Evolutionary conservation across 1,140 invertebrate genomes (phyloP).

Genomic region (Tetragonula clypearis): DNA sequence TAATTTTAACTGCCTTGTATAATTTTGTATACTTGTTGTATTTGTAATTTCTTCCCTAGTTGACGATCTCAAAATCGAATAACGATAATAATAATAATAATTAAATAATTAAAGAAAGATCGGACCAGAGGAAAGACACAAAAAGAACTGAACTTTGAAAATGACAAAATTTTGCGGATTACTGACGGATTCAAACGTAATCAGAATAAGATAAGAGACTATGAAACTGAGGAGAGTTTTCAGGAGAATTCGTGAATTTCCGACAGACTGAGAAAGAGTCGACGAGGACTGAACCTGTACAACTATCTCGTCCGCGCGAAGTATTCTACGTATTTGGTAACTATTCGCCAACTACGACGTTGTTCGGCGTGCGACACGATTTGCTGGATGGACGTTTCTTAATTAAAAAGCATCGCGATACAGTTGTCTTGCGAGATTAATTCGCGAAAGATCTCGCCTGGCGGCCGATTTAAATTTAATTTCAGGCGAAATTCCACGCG

Average conservation of each 20-base stretch:
- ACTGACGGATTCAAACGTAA: neutral
- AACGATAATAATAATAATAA: too few species aligned
- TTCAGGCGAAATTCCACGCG: neutral
- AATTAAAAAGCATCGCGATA: constrained; percentile 20
- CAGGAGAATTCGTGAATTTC: neutral
- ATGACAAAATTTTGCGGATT: neutral
- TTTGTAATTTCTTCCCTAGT: too few species aligned
- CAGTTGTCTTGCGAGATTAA: constrained; percentile 10
- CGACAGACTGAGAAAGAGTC: neutral
- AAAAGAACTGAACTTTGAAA: neutral
- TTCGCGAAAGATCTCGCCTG: constrained; percentile 12
- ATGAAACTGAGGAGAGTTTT: neutral
- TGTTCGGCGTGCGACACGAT: neutral
- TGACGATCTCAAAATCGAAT: too few species aligned
- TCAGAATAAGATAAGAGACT: neutral
- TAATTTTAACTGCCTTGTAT: too few species aligned
- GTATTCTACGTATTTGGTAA: neutral
- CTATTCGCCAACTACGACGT: neutral
- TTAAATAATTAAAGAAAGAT: too few species aligned
- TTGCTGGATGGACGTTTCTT: neutral
- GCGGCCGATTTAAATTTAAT: constrained; percentile 16
- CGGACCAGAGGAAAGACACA: neutral
- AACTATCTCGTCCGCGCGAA: neutral
- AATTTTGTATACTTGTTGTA: too few species aligned
- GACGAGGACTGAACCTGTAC: too few species aligned